These are phyloP conservation scores for Formica aserva DNA, from an alignment of 2,888 invertebrate genomes.

Conservation along the genomic window DNA sequence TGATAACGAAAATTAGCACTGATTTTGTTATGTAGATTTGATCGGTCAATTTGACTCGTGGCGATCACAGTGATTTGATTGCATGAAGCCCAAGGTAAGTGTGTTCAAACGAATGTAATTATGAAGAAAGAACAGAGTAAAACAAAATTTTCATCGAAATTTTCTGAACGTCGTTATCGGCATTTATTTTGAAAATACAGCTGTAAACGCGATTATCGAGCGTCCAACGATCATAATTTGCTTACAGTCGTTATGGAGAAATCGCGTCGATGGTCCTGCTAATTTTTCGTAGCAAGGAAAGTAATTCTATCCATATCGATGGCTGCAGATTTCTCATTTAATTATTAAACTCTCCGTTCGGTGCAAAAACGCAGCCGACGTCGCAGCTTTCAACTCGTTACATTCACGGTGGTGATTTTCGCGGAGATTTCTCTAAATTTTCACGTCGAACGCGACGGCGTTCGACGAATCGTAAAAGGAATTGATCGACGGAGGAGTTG, in stretches of 20 bases:
- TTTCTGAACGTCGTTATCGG: background rate
- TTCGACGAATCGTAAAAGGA: slow-evolving; percentile 46
- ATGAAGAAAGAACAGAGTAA: background rate
- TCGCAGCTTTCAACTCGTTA: slow-evolving; percentile 43
- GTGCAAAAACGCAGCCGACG: slow-evolving; percentile 21
- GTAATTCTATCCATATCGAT: slow-evolving; percentile 25
- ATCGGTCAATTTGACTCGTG: background rate
- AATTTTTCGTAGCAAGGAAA: slow-evolving; percentile 42
- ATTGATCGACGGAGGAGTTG: background rate
- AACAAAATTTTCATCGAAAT: background rate
- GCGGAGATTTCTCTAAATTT: slow-evolving; percentile 66
- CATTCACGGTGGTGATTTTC: slow-evolving; percentile 51
- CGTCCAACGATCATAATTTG: background rate
- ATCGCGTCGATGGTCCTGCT: slow-evolving; percentile 37
- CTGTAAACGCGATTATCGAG: slow-evolving; percentile 9
- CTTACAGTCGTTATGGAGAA: slow-evolving; percentile 19
- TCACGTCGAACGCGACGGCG: slow-evolving; percentile 34
- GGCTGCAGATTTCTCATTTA: slow-evolving; percentile 43
- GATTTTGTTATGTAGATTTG: background rate
- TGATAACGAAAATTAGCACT: background rate
- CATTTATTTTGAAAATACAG: background rate
- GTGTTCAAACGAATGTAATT: background rate
- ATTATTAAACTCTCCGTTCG: slow-evolving; percentile 34
- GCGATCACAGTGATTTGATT: background rate
- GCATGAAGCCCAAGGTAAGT: slow-evolving; percentile 15